These are phyloP conservation scores for Phrynosoma blainvillii DNA, from an alignment of 2,113 vertebrate species.

Conservation along the genomic window DNA sequence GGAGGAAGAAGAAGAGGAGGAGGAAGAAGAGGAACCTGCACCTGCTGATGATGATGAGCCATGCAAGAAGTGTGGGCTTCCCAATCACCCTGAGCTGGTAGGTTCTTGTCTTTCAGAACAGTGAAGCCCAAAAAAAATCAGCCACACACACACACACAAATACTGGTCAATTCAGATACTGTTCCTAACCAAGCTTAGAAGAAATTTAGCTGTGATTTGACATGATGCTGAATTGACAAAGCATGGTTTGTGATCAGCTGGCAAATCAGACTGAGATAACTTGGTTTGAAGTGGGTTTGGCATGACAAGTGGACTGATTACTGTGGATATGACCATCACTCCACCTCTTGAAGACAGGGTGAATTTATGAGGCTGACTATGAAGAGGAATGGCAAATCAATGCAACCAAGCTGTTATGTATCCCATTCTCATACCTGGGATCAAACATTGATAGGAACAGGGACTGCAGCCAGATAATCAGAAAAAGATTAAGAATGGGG, in stretches of 20 bases:
- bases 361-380: background rate
- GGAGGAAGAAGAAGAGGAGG: constrained; percentile 82
- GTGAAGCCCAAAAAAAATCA: background rate
- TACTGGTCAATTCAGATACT: background rate
- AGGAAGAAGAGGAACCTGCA: constrained; percentile 83
- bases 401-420: background rate
- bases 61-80: constrained; percentile 95
- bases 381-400: background rate
- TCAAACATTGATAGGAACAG: too few species aligned
- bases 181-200: background rate
- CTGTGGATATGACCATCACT: background rate
- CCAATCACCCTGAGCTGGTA: constrained; percentile 96
- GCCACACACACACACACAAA: too few species aligned
- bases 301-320: background rate
- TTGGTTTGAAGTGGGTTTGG: background rate
- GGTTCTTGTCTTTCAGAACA: constrained; percentile 37
- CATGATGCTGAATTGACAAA: background rate
- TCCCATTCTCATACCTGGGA: too few species aligned
- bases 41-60: constrained; percentile 90
- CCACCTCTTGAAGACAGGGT: background rate
- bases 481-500: too few species aligned
- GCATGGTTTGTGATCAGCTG: background rate
- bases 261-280: background rate
- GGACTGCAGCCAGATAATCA: too few species aligned
- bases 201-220: background rate